Percentiles rank a stretch among this genome's conserved stretches.
Conservation (phyloP, 2,797 vertebrate genomes). For the Sebastes taczanowskii region DNA sequence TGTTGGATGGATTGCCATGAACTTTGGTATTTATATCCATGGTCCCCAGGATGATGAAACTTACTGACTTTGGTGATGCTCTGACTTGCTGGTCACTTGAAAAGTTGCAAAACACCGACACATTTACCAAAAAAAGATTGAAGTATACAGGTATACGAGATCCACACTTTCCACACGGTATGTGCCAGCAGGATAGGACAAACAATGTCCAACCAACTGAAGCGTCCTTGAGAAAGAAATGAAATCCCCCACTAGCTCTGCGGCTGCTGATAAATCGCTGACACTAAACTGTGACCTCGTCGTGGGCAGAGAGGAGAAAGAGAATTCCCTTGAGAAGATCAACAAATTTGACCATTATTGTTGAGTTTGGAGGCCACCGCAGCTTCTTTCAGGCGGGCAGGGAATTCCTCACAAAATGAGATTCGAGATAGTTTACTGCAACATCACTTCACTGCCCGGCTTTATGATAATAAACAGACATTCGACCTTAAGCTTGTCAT, state of each 20-base stretch:
- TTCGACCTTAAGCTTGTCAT: conserved; percentile 33
- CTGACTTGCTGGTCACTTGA: not conserved
- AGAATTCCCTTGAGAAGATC: conserved; percentile 33
- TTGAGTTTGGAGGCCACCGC: conserved; percentile 44
- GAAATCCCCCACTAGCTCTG: conserved; percentile 17
- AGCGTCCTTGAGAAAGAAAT: conserved; percentile 24
- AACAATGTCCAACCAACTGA: not conserved
- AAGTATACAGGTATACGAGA: not conserved
- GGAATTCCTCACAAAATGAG: conserved; percentile 47
- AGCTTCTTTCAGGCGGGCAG: conserved; percentile 37
- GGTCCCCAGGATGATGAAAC: not conserved
- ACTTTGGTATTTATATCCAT: not conserved
- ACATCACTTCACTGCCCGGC: conserved; percentile 48
- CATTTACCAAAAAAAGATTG: not conserved
- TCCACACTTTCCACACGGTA: not conserved
- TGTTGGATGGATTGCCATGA: not conserved
- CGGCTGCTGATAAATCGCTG: conserved; percentile 26
- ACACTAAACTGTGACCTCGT: conserved; percentile 34
- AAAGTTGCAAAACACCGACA: not conserved
- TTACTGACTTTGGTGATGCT: too few species aligned
- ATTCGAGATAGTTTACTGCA: conserved; percentile 57
- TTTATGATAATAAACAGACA: conserved; percentile 64
- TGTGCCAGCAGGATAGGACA: not conserved
- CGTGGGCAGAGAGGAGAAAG: conserved; percentile 31
- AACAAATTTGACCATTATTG: conserved; percentile 45